Percentiles rank a stretch among this genome's conserved stretches.
phyloP scores from a whole-genome alignment of 2,113 vertebrate species.

The Smithornis capensis region DNA sequence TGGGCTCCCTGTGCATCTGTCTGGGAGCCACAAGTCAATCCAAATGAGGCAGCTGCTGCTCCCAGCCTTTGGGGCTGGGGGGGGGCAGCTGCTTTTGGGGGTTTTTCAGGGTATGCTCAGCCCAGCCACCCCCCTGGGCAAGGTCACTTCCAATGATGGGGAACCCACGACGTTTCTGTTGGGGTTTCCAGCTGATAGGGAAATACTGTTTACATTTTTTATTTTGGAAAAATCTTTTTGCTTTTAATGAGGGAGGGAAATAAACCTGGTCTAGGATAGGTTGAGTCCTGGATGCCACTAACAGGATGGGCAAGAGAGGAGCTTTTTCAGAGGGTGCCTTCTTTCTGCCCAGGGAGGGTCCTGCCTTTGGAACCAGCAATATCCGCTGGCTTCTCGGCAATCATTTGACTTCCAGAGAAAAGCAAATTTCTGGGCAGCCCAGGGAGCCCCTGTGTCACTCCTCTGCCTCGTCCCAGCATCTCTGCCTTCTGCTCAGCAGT shows the following conservation, averaged over 20 bases:
- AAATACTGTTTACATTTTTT: slow-evolving; percentile 61
- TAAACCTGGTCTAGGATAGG: neutral
- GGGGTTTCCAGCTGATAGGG: slow-evolving; percentile 21
- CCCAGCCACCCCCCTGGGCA: slow-evolving; percentile 55
- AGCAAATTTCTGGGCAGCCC: neutral
- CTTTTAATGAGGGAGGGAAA: neutral
- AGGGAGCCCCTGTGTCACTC: rapidly evolving
- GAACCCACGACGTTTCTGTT: neutral
- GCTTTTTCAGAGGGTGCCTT: neutral
- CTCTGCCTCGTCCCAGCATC: neutral
- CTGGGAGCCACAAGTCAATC: neutral
- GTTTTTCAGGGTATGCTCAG: slow-evolving; percentile 51
- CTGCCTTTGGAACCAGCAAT: neutral
- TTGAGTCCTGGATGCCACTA: neutral
- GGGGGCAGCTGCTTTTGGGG: neutral
- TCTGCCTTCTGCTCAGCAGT: neutral
- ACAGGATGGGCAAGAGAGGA: rapidly evolving
- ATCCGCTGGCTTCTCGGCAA: neutral
- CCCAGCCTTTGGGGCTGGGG: neutral
- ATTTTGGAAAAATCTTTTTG: neutral
- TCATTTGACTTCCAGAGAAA: neutral
- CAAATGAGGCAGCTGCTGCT: slow-evolving; percentile 9
- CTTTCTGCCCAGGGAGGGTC: neutral
- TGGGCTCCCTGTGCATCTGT: neutral
- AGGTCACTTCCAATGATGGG: slow-evolving; percentile 40